Base-by-base conservation (phyloP, 23 tunicate genomes). In the Trididemnum clinides region DNA sequence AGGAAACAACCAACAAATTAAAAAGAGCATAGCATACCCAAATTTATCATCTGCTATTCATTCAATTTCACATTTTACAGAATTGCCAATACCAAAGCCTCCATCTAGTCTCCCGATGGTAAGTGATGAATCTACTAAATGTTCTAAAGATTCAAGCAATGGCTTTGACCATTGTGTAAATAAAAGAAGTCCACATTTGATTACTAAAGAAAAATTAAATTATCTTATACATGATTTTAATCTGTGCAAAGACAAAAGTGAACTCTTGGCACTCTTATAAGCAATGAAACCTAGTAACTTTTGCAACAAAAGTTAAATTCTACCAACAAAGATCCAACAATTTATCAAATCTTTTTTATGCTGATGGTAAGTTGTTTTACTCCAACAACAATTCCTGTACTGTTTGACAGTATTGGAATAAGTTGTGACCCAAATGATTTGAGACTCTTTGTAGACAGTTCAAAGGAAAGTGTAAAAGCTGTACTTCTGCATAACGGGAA, bases 201-300 rank as follows among this genome's bases (percentile, higher is more conserved):
- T 79, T 10, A 79, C 37, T 29, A 71, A 79, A 39, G 21, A 79
- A 57, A 39, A 58, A 6, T 49, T 79, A 30, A 79, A 79, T 36
- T 37, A 79, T 29, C 80, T 39, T 74, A 57, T 74, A 18, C 80
- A 27, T n/a, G 80, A 39, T 27, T 5, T 74, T 5, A 35, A 3
- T 38, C 57, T 18, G 28, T 7, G 57, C 38, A 74, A 66, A 0
- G 30, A 29, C 70, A 77, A 77, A 27, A 27, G 31, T 39, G 84
- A 79, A 79, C 69, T 57, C n/a, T 26, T 82, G 51, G 59, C 28
- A 7, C 64, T 57, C 29, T 12, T 64, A 32, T 33, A 28, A 82
- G n/a, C 84, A 79, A 29, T 79, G 84, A 36, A 79, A 79, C 10
- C 33, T 79, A 37, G 72, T 79, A 0, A 0, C 44, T 54, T 72